Conservation (phyloP, 2,888 invertebrate genomes). For the Plebejus melissa region DNA sequence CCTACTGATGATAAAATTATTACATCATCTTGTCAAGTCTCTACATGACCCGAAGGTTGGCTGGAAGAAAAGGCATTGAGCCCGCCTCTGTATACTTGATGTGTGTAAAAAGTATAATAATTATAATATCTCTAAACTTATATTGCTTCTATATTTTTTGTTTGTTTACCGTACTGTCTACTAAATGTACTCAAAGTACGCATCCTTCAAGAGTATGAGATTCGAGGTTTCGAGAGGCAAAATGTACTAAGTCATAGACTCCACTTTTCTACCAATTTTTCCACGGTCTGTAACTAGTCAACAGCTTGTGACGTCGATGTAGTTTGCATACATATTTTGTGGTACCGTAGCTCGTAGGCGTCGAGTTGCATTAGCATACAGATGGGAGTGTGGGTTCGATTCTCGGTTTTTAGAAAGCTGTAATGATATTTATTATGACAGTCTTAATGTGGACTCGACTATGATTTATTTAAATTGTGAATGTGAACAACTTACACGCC, state of each 20-base stretch:
- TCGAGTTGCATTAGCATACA: constrained; percentile 45
- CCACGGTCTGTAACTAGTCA: not conserved
- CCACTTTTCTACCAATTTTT: not conserved
- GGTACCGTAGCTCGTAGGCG: constrained; percentile 43
- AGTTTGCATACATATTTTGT: constrained; percentile 46
- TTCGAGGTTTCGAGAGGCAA: not conserved
- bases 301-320: constrained; percentile 29
- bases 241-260: not conserved
- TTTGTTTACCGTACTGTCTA: too few species aligned
- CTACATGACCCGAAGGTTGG: too few species aligned
- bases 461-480: constrained; percentile 41
- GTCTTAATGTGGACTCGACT: constrained; percentile 39
- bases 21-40: too few species aligned
- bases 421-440: constrained; percentile 46
- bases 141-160: too few species aligned
- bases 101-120: too few species aligned
- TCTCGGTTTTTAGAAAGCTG: constrained; percentile 48
- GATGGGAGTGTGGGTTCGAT: constrained; percentile 45
- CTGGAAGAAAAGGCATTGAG: too few species aligned
- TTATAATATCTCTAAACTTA: too few species aligned
- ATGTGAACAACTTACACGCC: constrained; percentile 3
- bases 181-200: not conserved
- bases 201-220: not conserved
- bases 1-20: too few species aligned
- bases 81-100: too few species aligned